These are phyloP conservation scores for Acleris laterana DNA, from an alignment of 2,888 invertebrate species.

Conservation along the genomic window DNA sequence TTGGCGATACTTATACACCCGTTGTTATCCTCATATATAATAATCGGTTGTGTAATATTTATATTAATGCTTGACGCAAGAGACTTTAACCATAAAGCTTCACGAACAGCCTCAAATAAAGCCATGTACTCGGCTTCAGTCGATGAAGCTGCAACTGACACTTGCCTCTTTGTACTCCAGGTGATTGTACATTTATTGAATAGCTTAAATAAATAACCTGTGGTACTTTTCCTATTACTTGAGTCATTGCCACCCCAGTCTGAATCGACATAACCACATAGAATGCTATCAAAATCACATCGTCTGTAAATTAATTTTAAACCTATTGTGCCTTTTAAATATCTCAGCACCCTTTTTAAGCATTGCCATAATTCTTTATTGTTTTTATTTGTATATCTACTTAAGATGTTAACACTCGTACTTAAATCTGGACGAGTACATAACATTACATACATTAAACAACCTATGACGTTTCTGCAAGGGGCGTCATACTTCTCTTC, in stretches of 20 bases:
- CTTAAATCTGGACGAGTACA: slow-evolving; percentile 43
- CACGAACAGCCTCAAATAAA: slow-evolving; percentile 43
- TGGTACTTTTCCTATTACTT: slow-evolving; percentile 40
- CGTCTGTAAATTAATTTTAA: slow-evolving; percentile 44
- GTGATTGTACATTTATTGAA: slow-evolving; percentile 41
- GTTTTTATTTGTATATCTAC: slow-evolving; percentile 46
- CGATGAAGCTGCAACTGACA: slow-evolving; percentile 42
- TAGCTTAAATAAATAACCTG: slow-evolving; percentile 41
- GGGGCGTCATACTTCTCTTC: not conserved
- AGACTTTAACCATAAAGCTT: slow-evolving; percentile 11
- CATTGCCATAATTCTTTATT: slow-evolving; percentile 45
- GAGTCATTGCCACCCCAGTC: slow-evolving; percentile 45
- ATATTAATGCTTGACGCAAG: slow-evolving; percentile 4
- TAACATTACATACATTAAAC: slow-evolving; percentile 37
- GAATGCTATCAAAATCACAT: slow-evolving; percentile 40
- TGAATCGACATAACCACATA: slow-evolving; percentile 49
- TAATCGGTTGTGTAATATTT: slow-evolving; percentile 2
- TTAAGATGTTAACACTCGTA: slow-evolving; percentile 44
- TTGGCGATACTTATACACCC: slow-evolving; percentile 48
- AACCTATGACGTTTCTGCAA: slow-evolving; percentile 8
- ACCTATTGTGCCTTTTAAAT: slow-evolving; percentile 46
- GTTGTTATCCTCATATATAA: slow-evolving; percentile 45
- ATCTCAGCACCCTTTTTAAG: slow-evolving; percentile 46
- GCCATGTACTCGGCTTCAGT: slow-evolving; percentile 41
- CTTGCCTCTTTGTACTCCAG: slow-evolving; percentile 44